A percentile compares a stretch with the other conserved stretches of the same genome.
phyloP scores from a whole-genome alignment of 2,888 invertebrate species.

The Caradrina kadenii region DNA sequence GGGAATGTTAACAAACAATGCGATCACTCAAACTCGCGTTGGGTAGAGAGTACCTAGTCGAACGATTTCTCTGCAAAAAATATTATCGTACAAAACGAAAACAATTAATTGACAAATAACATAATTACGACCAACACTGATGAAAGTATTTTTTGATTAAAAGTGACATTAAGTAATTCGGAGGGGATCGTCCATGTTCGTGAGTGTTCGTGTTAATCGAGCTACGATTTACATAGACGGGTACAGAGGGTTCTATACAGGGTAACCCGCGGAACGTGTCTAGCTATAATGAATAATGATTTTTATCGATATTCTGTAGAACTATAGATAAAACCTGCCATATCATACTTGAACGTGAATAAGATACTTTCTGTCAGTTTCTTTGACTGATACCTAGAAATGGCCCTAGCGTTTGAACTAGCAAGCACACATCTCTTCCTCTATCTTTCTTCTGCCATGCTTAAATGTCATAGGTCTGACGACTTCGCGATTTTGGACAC shows the following conservation, averaged over 20 bases:
- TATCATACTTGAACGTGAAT: too few species aligned
- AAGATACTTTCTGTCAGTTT: too few species aligned
- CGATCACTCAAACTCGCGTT: background rate
- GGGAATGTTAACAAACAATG: background rate
- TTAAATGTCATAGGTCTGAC: too few species aligned
- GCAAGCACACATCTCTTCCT: too few species aligned
- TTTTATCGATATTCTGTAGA: background rate
- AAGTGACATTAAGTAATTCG: slow-evolving; percentile 23
- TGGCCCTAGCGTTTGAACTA: too few species aligned
- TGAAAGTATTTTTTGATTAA: slow-evolving; percentile 37
- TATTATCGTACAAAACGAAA: background rate
- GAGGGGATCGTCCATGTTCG: background rate
- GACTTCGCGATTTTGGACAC: too few species aligned
- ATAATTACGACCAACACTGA: slow-evolving; percentile 26
- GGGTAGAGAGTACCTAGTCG: too few species aligned
- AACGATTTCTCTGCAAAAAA: background rate
- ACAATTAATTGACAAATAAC: slow-evolving; percentile 14
- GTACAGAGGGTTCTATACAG: background rate
- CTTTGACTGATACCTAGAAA: too few species aligned
- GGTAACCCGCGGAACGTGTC: background rate
- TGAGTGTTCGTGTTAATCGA: slow-evolving; percentile 7
- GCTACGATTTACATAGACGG: slow-evolving; percentile 10
- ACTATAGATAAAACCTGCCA: too few species aligned
- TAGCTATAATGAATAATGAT: background rate
- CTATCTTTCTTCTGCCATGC: too few species aligned